Evolutionary conservation across 2,113 vertebrate species (phyloP), one percentile per base, ranked within the genome.

Genomic region (Antigone vipio): DNA sequence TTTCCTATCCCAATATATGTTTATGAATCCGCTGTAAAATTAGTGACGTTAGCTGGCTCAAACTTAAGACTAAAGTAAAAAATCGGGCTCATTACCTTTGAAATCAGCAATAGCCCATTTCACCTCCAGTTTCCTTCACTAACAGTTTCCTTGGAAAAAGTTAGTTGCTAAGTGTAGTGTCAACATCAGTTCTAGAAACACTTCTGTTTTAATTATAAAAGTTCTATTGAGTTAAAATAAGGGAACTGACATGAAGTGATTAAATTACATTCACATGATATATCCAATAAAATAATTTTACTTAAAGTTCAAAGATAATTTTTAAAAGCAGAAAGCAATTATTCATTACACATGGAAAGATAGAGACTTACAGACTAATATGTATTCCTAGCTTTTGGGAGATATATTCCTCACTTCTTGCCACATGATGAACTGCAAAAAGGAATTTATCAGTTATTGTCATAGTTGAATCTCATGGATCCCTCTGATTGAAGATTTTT

Each of bases 11-110:
- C 32, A 24, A 40, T 55, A 68, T 32, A 64, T 42, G 35, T 29
- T 86, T 60, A 75, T 89, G 64, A 93, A 75, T 68, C 38, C 0
- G 0, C 47, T 29, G 12, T 68, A 67, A 82, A 94, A 71, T 60
- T 45, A 62, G 69, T 76, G 56, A 35, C 2, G 1, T 53, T 75
- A 95, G 38, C 44, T 87, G 47, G 20, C 29, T 89, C 56, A 85
- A 64, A 87, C 32, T 81, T 81, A 86, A 77, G 35, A 32, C 44
- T 88, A 84, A 96, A 93, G 30, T 58, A 93, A 97, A 93, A 67
- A 94, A 96, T 81, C 60, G 91, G 74, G 56, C 32, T 94, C 53
- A 84, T 85, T 93, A 77, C 10, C 44, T 75, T 81, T 92, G 56
- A 85, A 91, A 95, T 89, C 62, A 91, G 42, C 52, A 94, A 76